Conservation (phyloP, 2,888 invertebrate genomes). For the Luperina testacea region DNA sequence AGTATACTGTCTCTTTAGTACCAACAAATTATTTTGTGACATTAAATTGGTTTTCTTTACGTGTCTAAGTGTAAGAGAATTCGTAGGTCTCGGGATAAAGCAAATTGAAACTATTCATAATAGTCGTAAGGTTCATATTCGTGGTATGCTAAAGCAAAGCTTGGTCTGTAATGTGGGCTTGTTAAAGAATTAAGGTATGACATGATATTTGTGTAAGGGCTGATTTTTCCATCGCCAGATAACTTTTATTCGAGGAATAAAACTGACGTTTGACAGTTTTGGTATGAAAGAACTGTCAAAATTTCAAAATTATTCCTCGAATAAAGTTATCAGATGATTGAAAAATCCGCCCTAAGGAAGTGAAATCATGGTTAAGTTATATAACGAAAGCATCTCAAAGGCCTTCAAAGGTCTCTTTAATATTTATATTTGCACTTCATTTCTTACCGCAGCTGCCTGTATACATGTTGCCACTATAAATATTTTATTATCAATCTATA, state of each 20-base stretch:
- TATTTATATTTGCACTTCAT: constrained; percentile 21
- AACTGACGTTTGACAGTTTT: no score
- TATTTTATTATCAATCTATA: background rate
- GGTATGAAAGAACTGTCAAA: no score
- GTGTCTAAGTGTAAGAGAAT: constrained; percentile 33
- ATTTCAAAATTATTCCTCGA: no score
- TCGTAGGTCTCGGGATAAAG: constrained; percentile 52
- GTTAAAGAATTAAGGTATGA: constrained; percentile 34
- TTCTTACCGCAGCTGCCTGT: constrained; percentile 35
- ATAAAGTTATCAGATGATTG: no score
- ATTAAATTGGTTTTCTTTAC: constrained; percentile 22
- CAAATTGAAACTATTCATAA: constrained; percentile 62
- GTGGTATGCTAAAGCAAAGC: constrained; percentile 67
- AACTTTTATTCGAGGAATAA: no score
- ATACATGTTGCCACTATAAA: constrained; percentile 21
- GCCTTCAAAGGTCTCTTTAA: constrained; percentile 22
- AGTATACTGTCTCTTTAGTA: constrained; percentile 52
- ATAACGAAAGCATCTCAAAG: constrained; percentile 18
- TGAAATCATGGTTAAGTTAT: constrained; percentile 47
- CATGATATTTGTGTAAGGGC: constrained; percentile 30
- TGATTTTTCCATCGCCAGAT: no score
- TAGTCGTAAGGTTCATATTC: constrained; percentile 59
- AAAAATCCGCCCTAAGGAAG: background rate
- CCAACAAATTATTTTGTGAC: constrained; percentile 24
- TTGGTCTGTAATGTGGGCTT: constrained; percentile 68